Evolutionary conservation across 2,113 vertebrate genomes (phyloP), one percentile per base, ranked within the genome.

Genomic region (Peromyscus polionotus): DNA sequence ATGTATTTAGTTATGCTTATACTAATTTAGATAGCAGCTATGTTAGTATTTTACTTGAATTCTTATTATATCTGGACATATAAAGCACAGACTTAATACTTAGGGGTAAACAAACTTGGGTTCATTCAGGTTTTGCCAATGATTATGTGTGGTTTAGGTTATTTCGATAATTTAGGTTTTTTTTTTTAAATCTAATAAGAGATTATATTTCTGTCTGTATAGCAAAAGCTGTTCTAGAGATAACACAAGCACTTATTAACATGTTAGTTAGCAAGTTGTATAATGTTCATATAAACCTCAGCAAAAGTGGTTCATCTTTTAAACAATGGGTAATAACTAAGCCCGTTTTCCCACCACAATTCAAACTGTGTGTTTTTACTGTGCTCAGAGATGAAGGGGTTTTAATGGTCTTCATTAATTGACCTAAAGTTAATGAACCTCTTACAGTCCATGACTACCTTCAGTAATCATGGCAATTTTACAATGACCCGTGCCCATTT

Each of bases 221-320:
- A 70, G 76, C 28, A 89, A 83, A 93, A 63, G 31, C 16, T 95
- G 7, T 96, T 92, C 95, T 51, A 90, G 70, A 88, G 95, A 88
- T 95, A 59, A 72, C 90, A 20, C 65, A 76, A 85, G 19, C 79
- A 48, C 75, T 87, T 1, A 22, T 20, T 63, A 90, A 81, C 31
- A 11, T 73, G 0, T 80, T 97, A 84, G 2, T 84, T 97, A 84
- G 2, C 17, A 76, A 93, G 11, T 68, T 36, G 1, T 81, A 5
- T 42, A 57, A 13, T 88, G 42, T 0, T n/a, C 63, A 73, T 36
- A 4, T 13, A 88, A 59, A 39, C 42, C 75, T 97, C 31, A 68
- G 6, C 33, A 94, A 73, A 79, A 14, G 39, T 3, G 63, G 28
- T 91, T 95, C 31, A 39, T 90, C n/a, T 97, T 94, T 92, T 77